These are phyloP conservation scores for Dione juno DNA, from an alignment of 2,888 invertebrate species.

Conservation along the genomic window DNA sequence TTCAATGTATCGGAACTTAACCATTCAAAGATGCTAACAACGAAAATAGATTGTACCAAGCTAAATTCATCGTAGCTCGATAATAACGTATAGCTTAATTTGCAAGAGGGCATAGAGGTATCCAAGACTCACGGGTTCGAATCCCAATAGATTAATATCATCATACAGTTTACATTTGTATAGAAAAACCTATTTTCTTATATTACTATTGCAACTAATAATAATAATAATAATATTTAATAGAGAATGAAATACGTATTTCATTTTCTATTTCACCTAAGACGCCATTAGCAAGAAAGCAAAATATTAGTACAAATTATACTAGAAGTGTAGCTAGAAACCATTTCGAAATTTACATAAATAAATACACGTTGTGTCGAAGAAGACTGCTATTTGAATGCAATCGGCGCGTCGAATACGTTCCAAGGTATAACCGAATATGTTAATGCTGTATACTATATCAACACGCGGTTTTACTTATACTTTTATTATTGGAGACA, in stretches of 20 bases:
- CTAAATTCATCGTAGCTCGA: too few relatives aligned
- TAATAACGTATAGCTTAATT: too few relatives aligned
- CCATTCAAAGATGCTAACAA: too few relatives aligned
- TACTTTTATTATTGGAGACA: background rate
- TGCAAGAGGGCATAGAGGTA: too few relatives aligned
- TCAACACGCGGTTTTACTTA: conserved; percentile 51
- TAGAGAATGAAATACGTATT: background rate
- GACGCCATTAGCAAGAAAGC: background rate
- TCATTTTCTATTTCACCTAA: background rate
- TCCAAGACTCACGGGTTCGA: too few relatives aligned
- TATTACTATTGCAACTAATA: too few relatives aligned
- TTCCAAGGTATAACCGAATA: conserved; percentile 48
- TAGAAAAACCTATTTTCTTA: too few relatives aligned
- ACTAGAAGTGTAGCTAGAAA: conserved; percentile 29
- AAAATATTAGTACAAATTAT: conserved; percentile 23
- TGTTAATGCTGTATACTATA: conserved; percentile 53
- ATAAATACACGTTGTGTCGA: conserved; percentile 47
- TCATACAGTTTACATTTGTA: too few relatives aligned
- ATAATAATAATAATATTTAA: too few relatives aligned
- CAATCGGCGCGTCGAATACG: conserved; percentile 44
- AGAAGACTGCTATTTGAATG: conserved; percentile 47
- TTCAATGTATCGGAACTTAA: too few relatives aligned
- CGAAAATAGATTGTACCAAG: too few relatives aligned
- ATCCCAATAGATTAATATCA: too few relatives aligned
- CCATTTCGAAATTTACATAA: conserved; percentile 45